Evolutionary conservation across 1,140 invertebrate species (phyloP).

Genomic region (Bombus superbus): DNA sequence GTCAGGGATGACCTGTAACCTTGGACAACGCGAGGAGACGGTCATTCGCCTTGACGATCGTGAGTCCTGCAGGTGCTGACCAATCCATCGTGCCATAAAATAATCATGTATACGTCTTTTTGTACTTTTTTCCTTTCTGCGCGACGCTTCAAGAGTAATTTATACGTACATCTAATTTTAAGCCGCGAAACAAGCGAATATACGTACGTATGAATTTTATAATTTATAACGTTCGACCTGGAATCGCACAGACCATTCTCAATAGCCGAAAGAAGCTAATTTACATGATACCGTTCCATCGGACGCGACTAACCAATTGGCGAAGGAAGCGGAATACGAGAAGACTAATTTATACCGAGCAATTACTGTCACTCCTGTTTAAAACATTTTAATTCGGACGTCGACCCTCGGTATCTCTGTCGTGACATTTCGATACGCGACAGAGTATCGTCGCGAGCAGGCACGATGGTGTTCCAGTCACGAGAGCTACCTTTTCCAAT

Average conservation of each 20-base stretch:
- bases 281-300: background rate
- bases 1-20: conserved; percentile 70
- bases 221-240: background rate
- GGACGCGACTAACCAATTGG: background rate
- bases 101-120: conserved; percentile 18
- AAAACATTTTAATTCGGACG: conserved; percentile 53
- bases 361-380: conserved; percentile 23
- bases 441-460: conserved; percentile 19
- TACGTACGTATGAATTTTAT: no score
- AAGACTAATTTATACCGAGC: background rate
- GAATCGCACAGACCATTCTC: background rate
- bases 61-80: conserved; percentile 13
- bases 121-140: background rate
- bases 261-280: background rate
- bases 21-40: conserved; percentile 48
- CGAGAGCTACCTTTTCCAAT: conserved; percentile 24
- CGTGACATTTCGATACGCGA: conserved; percentile 59
- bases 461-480: conserved; percentile 53
- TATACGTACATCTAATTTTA: no score
- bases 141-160: no score
- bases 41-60: conserved; percentile 44
- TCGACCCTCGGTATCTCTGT: conserved; percentile 45
- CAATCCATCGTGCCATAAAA: conserved; percentile 31
- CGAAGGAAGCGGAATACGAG: no score
- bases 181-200: no score